These are phyloP conservation scores for Endotricha flammealis DNA, from an alignment of 2,888 invertebrate genomes.

Conservation along the genomic window DNA sequence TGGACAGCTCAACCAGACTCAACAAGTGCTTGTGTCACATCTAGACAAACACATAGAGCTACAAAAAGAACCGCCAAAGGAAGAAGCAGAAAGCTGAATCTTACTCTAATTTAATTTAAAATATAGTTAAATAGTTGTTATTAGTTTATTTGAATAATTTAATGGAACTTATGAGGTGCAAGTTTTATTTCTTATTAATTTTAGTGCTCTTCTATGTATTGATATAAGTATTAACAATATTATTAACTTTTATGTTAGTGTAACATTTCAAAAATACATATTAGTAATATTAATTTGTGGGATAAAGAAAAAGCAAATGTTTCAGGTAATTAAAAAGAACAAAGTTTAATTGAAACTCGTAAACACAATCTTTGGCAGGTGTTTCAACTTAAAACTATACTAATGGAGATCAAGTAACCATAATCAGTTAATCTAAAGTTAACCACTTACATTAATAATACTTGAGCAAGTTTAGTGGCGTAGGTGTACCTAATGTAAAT, in stretches of 20 bases:
- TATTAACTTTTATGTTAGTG: too few relatives aligned
- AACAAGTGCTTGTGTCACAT: slow-evolving; percentile 81
- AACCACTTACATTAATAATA: slow-evolving; percentile 41
- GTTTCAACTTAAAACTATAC: slow-evolving; percentile 46
- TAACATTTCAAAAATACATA: too few relatives aligned
- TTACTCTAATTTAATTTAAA: slow-evolving; percentile 11
- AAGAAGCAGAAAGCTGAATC: slow-evolving; percentile 28
- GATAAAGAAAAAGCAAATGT: too few relatives aligned
- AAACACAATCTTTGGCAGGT: slow-evolving; percentile 61
- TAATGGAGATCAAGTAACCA: slow-evolving; percentile 62
- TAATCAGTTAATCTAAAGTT: slow-evolving; percentile 32
- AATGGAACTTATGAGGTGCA: neutral
- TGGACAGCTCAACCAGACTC: slow-evolving; percentile 82
- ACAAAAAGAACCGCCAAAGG: slow-evolving; percentile 27
- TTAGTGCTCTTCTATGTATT: too few relatives aligned
- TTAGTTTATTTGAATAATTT: neutral
- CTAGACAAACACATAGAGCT: slow-evolving; percentile 79
- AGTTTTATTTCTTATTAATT: too few relatives aligned
- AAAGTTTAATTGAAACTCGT: slow-evolving; percentile 22
- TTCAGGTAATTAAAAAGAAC: too few relatives aligned
- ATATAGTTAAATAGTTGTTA: slow-evolving; percentile 6
- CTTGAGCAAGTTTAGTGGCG: slow-evolving; percentile 43
- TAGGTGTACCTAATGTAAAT: slow-evolving; percentile 27
- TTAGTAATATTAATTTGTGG: too few relatives aligned
- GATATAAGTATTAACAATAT: too few relatives aligned